These are phyloP conservation scores for Geotrypetes seraphini DNA, from an alignment of 2,797 vertebrate species.

Conservation along the genomic window DNA sequence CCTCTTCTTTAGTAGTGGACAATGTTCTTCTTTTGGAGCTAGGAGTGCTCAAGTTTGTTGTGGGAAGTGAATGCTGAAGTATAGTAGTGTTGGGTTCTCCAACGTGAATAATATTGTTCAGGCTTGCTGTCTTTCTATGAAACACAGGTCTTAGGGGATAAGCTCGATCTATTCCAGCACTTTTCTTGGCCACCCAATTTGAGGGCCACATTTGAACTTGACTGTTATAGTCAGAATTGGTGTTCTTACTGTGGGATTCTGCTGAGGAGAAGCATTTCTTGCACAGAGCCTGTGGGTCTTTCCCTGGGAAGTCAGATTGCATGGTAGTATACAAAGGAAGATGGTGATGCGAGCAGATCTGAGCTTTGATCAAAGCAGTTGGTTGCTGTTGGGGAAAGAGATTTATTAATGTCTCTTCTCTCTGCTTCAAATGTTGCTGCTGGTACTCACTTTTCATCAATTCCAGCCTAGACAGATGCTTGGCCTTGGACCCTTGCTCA, in stretches of 20 bases:
- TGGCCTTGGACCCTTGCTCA: constrained; percentile 1
- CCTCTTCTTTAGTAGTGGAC: too few relatives aligned
- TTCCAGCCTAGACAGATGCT: constrained; percentile 13
- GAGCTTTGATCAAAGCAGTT: constrained; percentile 5
- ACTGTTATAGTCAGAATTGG: constrained; percentile 5
- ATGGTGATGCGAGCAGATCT: background rate
- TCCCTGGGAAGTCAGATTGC: too few relatives aligned
- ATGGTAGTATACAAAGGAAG: too few relatives aligned
- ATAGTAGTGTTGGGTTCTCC: background rate
- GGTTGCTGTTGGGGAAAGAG: constrained; percentile 19
- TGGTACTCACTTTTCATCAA: constrained; percentile 19
- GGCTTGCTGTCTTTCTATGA: constrained; percentile 32
- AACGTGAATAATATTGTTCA: background rate
- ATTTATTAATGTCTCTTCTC: constrained; percentile 21
- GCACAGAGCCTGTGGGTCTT: constrained; percentile 1
- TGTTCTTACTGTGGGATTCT: constrained; percentile 5
- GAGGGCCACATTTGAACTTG: constrained; percentile 20
- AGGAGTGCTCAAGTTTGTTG: background rate
- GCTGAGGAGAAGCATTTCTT: constrained; percentile 12
- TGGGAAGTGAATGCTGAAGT: constrained; percentile 5
- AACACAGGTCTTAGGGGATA: constrained; percentile 66
- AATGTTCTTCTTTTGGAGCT: too few relatives aligned
- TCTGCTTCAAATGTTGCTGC: constrained; percentile 19
- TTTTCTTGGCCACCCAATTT: constrained; percentile 18
- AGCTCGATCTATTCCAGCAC: constrained; percentile 43